Evolutionary conservation across 2,113 vertebrate genomes (phyloP).

Genomic region (Tapirus terrestris): DNA sequence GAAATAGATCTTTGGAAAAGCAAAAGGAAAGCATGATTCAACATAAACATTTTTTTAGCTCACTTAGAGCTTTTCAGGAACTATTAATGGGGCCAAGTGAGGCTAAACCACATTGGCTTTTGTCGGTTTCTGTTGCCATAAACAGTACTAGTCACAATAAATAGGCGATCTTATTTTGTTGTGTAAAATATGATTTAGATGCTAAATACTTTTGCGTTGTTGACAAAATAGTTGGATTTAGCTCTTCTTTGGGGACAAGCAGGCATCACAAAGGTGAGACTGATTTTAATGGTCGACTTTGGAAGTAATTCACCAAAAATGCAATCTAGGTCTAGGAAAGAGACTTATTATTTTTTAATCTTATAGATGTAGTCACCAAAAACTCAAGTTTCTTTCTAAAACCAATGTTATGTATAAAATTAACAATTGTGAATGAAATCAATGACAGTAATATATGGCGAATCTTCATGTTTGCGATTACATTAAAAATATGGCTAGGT

Average conservation of each 20-base stretch:
- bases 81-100: background rate
- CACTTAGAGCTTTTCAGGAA: background rate
- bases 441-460: background rate
- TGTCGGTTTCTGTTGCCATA: background rate
- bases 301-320: slow-evolving; percentile 49
- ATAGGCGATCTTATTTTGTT: background rate
- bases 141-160: background rate
- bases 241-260: background rate
- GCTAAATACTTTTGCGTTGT: background rate
- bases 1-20: background rate
- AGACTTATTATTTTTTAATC: background rate
- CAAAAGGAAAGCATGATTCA: background rate
- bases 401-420: background rate
- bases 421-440: background rate
- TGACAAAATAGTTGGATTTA: background rate
- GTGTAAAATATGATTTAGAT: background rate
- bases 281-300: slow-evolving; percentile 43
- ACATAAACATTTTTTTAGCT: background rate
- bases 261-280: slow-evolving; percentile 48
- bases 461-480: background rate
- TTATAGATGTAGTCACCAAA: background rate
- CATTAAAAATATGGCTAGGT: background rate
- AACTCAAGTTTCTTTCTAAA: background rate
- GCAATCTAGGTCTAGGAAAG: slow-evolving; percentile 63
- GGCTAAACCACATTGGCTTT: background rate